These are phyloP conservation scores for Acanthosoma haemorrhoidale DNA, from an alignment of 2,888 invertebrate species.

Conservation along the genomic window DNA sequence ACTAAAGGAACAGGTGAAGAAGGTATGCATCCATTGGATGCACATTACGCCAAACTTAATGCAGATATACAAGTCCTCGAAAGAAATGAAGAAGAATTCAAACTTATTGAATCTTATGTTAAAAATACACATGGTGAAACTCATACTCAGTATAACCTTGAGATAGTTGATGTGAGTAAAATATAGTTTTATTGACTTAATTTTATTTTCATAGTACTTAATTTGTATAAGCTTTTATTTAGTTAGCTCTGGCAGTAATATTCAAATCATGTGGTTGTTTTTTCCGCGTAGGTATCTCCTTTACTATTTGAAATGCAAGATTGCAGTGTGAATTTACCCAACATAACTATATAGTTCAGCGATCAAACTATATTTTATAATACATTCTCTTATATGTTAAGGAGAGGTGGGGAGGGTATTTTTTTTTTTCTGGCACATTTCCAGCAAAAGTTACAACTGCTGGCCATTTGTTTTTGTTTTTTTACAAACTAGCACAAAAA, in stretches of 20 bases:
- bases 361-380: too few species aligned
- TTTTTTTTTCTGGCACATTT: too few species aligned
- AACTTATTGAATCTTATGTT: slow-evolving; percentile 69
- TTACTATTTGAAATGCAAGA: too few species aligned
- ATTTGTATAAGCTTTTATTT: background rate
- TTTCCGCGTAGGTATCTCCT: too few species aligned
- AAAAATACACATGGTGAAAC: slow-evolving; percentile 89
- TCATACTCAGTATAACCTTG: slow-evolving; percentile 67
- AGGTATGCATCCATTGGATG: slow-evolving; percentile 63
- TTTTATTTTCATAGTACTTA: background rate
- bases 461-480: too few species aligned
- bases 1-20: slow-evolving; percentile 50
- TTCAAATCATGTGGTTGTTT: too few species aligned
- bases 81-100: slow-evolving; percentile 63
- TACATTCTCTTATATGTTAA: too few species aligned
- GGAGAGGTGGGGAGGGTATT: too few species aligned
- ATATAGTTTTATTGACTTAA: background rate
- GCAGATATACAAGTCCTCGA: slow-evolving; percentile 70
- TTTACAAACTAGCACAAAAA: too few species aligned
- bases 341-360: too few species aligned
- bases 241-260: background rate
- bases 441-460: too few species aligned
- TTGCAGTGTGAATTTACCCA: too few species aligned
- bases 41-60: slow-evolving; percentile 82
- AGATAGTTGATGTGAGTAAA: slow-evolving; percentile 56